phyloP scores from a whole-genome alignment of 1,140 invertebrate species.

The Bradynema listronoti region DNA sequence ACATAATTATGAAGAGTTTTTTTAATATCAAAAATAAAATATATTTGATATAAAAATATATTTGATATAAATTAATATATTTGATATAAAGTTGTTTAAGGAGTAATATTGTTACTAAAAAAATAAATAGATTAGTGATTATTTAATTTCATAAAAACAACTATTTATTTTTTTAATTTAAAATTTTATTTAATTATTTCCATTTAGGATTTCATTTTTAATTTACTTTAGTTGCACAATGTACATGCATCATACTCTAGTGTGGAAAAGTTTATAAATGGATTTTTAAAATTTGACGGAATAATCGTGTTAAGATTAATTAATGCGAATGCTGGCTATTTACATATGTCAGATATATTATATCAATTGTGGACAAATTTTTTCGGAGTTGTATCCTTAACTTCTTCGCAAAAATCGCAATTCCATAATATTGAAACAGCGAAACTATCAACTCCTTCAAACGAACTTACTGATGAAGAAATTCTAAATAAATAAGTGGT shows the following conservation, averaged over 20 bases:
- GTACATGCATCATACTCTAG: constrained; percentile 3
- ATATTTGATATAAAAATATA: no score
- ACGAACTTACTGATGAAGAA: no score
- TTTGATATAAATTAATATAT: no score
- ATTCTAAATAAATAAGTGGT: background rate
- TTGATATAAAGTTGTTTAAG: no score
- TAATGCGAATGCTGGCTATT: constrained; percentile 38
- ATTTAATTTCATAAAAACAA: no score
- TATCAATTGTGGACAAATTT: constrained; percentile 31
- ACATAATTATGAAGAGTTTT: background rate
- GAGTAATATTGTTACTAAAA: no score
- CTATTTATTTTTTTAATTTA: no score
- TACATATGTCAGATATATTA: constrained; percentile 47
- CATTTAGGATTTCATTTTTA: no score
- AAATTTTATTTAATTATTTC: no score
- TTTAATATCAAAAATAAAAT: no score
- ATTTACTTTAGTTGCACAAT: no score
- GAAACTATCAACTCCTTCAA: background rate
- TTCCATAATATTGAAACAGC: background rate
- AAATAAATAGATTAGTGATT: no score
- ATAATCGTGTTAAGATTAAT: constrained; percentile 39
- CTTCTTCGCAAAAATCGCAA: background rate
- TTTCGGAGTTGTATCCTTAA: constrained; percentile 3
- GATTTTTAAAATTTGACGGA: constrained; percentile 34
- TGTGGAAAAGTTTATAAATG: constrained; percentile 22